A percentile compares a stretch with the other conserved stretches of the same genome.
These are phyloP conservation scores for Lophotis ruficrista DNA, from an alignment of 2,113 vertebrate species.

Conservation along the genomic window DNA sequence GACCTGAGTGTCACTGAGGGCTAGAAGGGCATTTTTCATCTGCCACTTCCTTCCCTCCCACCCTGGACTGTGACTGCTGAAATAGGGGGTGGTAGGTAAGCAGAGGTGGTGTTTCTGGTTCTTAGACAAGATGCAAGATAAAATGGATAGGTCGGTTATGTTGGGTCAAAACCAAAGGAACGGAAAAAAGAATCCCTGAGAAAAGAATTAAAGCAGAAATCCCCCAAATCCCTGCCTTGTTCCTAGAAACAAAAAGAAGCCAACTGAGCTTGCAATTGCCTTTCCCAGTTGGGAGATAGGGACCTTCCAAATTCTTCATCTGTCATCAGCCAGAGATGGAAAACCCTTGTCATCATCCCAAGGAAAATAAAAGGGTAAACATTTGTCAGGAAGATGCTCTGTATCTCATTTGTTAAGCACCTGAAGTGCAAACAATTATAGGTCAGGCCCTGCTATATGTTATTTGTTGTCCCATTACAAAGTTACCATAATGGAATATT, in stretches of 20 bases:
- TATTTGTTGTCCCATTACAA: neutral
- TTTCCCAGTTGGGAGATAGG: neutral
- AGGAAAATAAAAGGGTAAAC: constrained; percentile 11
- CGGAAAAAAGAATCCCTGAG: neutral
- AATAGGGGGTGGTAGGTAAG: neutral
- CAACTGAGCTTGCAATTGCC: constrained; percentile 13
- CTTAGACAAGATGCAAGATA: neutral
- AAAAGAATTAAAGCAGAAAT: constrained; percentile 29
- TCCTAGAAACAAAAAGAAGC: neutral
- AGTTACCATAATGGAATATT: neutral
- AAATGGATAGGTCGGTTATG: neutral
- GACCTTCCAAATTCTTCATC: constrained; percentile 46
- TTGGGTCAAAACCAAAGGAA: constrained; percentile 8
- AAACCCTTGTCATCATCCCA: constrained; percentile 31
- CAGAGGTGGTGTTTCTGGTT: neutral
- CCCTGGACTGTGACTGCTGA: neutral
- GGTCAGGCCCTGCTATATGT: neutral
- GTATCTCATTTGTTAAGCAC: constrained; percentile 4
- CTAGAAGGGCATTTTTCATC: neutral
- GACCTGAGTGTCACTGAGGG: neutral
- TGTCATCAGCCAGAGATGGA: constrained; percentile 22
- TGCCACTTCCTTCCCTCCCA: neutral
- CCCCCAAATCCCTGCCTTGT: constrained; percentile 2
- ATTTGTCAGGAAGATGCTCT: constrained; percentile 9
- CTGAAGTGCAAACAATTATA: constrained; percentile 16